Base-by-base conservation (phyloP, 1,140 invertebrate species). In the Cotesia vestalis region DNA sequence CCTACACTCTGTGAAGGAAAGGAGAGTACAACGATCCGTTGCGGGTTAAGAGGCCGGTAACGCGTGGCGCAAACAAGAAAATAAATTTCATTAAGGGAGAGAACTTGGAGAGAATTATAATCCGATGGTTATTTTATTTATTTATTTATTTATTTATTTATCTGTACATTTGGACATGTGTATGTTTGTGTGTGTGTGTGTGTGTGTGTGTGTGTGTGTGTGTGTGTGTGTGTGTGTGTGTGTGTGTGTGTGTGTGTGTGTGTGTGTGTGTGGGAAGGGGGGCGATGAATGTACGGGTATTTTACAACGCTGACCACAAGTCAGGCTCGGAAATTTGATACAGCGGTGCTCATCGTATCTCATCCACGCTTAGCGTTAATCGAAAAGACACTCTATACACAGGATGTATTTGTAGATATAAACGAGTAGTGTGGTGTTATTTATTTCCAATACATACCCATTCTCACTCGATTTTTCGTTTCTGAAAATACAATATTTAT, bases 401-500 rank as follows among this genome's bases (percentile, higher is more conserved):
- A 14, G 38, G 38, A 63, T 63, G 35, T 63, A n/a, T 14, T 27
- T 11, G 11, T 27, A 57, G 3, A 20, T 20, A 61, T 27, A 61
- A 17, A 34, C 5, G 27, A 9, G 27, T 27, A 34, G 6, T 36
- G 36, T 40, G n/a, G 12, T 64, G 27, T 46, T 46, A 46, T 46
- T 46, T 46, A 46, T 46, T 46, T 9, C 40, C 40, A 46, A 46
- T 46, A 46, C 40, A 46, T 46, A 11, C 14, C 14, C 66, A 53
- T 67, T 75, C 64, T 67, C 67, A 71, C 62, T 53, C 53, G 59
- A 71, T 69, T 46, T 2, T 46, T 63, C 69, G 66, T 46, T 46
- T 68, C 66, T 77, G 78, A 79, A 84, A 83, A 83, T 80, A 82
- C 79, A 82, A 83, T 82, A 83, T 84, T 83, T 83, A 82, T 83